These are phyloP conservation scores for Conus betulinus DNA, from an alignment of 1,140 invertebrate species.

Conservation along the genomic window DNA sequence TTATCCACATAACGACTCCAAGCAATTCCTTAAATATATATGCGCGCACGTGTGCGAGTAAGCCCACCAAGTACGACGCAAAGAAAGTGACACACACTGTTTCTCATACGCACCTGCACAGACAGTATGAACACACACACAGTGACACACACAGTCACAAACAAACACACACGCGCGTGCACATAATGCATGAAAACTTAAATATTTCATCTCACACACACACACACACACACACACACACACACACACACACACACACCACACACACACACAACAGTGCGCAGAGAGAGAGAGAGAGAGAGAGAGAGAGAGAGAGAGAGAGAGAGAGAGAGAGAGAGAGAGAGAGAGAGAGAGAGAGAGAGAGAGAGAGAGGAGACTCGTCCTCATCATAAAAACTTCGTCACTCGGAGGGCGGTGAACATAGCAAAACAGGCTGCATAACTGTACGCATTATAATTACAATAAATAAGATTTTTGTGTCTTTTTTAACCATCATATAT, in stretches of 20 bases:
- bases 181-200: no score
- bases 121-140: neutral
- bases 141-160: neutral
- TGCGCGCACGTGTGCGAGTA: neutral
- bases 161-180: neutral
- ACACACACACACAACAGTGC: slow-evolving; percentile 26
- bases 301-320: slow-evolving; percentile 24
- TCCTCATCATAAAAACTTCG: no score
- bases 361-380: neutral
- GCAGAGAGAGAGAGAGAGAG: no score
- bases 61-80: neutral
- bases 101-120: neutral
- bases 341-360: slow-evolving; percentile 2
- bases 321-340: slow-evolving; percentile 20
- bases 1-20: no score
- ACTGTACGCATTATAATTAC: no score
- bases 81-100: no score
- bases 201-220: neutral
- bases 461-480: no score
- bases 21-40: neutral
- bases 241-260: neutral
- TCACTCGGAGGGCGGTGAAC: no score
- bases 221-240: neutral
- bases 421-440: no score
- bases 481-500: no score